A percentile compares a stretch with the other conserved stretches of the same genome.
phyloP scores from a whole-genome alignment of 2,113 vertebrate species.

The Ammodytes dubius region DNA sequence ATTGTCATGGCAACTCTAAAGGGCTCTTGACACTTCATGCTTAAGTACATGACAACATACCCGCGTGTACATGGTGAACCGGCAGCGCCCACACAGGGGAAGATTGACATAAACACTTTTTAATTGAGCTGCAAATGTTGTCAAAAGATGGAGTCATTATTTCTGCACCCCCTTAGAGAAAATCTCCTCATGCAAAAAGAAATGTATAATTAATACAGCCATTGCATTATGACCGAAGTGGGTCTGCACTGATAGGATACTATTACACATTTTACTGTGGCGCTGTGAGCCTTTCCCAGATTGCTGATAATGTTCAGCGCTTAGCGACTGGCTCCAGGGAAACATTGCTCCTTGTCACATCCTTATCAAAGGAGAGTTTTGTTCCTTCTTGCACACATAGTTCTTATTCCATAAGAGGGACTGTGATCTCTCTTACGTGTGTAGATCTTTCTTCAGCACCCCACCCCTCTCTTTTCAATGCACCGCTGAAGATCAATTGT shows the following conservation, averaged over 20 bases:
- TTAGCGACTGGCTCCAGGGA: conserved; percentile 68
- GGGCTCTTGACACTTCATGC: conserved; percentile 27
- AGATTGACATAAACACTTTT: conserved; percentile 73
- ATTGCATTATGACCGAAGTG: conserved; percentile 45
- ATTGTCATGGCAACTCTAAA: conserved; percentile 60
- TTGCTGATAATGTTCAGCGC: conserved; percentile 67
- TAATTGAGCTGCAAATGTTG: conserved; percentile 75
- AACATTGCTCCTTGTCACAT: conserved; percentile 78
- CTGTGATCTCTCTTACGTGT: conserved; percentile 73
- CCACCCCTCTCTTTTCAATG: conserved; percentile 33
- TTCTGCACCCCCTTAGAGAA: conserved; percentile 57
- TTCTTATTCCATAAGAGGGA: conserved; percentile 65
- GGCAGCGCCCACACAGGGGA: conserved; percentile 53
- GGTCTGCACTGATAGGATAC: conserved; percentile 55
- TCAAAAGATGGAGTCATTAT: conserved; percentile 68
- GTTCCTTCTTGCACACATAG: conserved; percentile 56
- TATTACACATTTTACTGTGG: conserved; percentile 55
- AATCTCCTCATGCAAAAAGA: conserved; percentile 55
- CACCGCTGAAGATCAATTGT: conserved; percentile 79
- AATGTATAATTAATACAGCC: conserved; percentile 65
- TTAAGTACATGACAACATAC: conserved; percentile 60
- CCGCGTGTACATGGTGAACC: conserved; percentile 38
- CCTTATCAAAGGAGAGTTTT: conserved; percentile 81
- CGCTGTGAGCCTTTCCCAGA: conserved; percentile 38
- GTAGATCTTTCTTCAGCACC: conserved; percentile 60